Evolutionary conservation across 2,113 vertebrate genomes (phyloP).

Genomic region (Poecilia latipinna): DNA sequence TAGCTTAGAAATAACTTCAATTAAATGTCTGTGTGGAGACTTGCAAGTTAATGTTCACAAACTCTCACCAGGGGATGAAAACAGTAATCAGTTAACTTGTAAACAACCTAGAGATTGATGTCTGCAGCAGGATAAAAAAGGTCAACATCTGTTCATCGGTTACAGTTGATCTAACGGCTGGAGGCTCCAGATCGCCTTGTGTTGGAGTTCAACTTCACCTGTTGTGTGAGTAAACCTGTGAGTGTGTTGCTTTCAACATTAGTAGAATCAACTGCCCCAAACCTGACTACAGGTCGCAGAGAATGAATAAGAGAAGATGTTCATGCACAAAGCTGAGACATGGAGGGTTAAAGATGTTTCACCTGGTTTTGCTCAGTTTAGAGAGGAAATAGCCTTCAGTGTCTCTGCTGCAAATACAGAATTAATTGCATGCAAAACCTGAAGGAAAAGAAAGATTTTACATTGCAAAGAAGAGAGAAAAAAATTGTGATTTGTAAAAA

Average conservation of each 20-base stretch:
- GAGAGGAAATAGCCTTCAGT: slow-evolving; percentile 10
- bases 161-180: slow-evolving; percentile 36
- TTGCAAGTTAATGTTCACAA: too few relatives aligned
- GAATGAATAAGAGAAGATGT: slow-evolving; percentile 8
- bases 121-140: slow-evolving; percentile 20
- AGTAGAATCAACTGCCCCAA: slow-evolving; percentile 9
- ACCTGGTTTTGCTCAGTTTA: not conserved
- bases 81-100: slow-evolving; percentile 11
- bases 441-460: slow-evolving; percentile 18
- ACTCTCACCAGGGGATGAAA: not conserved
- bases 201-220: slow-evolving; percentile 20
- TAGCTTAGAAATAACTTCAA: too few relatives aligned
- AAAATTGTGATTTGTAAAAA: slow-evolving; percentile 37
- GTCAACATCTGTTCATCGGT: slow-evolving; percentile 35
- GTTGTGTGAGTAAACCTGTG: slow-evolving; percentile 17
- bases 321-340: slow-evolving; percentile 17
- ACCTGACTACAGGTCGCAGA: slow-evolving; percentile 12
- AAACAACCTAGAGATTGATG: slow-evolving; percentile 20
- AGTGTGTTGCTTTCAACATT: slow-evolving; percentile 33
- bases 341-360: not conserved
- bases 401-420: slow-evolving; percentile 11
- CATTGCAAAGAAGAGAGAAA: slow-evolving; percentile 19
- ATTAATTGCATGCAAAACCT: slow-evolving; percentile 16
- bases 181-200: slow-evolving; percentile 1
- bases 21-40: too few relatives aligned